These are phyloP conservation scores for Plebejus anna DNA, from an alignment of 2,888 invertebrate genomes.

Conservation along the genomic window DNA sequence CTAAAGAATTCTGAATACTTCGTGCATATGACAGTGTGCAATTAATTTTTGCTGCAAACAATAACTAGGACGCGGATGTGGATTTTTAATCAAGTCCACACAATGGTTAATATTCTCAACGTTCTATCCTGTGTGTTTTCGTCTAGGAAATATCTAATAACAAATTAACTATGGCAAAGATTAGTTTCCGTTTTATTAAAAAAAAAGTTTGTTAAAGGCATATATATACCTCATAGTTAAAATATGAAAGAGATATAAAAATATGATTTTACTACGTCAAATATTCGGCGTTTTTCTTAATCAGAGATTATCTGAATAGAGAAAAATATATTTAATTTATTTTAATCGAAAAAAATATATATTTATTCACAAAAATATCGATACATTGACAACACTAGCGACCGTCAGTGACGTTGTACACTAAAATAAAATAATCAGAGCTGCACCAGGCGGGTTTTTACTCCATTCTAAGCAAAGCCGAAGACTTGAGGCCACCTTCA, in stretches of 20 bases:
- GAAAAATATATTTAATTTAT: too few relatives aligned
- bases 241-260: neutral
- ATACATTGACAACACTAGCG: slow-evolving; percentile 31
- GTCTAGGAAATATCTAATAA: neutral
- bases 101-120: slow-evolving; percentile 14
- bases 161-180: neutral
- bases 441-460: slow-evolving; percentile 40
- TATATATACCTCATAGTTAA: neutral
- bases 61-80: slow-evolving; percentile 12
- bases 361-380: neutral
- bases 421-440: slow-evolving; percentile 38
- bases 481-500: slow-evolving; percentile 16
- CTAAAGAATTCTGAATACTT: slow-evolving; percentile 38
- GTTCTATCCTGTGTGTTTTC: neutral
- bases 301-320: too few relatives aligned
- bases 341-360: too few relatives aligned
- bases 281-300: too few relatives aligned
- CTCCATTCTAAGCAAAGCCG: slow-evolving; percentile 38
- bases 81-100: slow-evolving; percentile 18
- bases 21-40: slow-evolving; percentile 34
- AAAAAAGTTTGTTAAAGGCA: neutral
- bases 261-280: too few relatives aligned
- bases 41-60: slow-evolving; percentile 20
- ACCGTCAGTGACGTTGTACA: slow-evolving; percentile 32
- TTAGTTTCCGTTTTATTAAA: neutral